Percentiles rank a stretch among this genome's conserved stretches.
Evolutionary conservation across 2,888 invertebrate genomes (phyloP).

Genomic region (Lochmaea capreae): DNA sequence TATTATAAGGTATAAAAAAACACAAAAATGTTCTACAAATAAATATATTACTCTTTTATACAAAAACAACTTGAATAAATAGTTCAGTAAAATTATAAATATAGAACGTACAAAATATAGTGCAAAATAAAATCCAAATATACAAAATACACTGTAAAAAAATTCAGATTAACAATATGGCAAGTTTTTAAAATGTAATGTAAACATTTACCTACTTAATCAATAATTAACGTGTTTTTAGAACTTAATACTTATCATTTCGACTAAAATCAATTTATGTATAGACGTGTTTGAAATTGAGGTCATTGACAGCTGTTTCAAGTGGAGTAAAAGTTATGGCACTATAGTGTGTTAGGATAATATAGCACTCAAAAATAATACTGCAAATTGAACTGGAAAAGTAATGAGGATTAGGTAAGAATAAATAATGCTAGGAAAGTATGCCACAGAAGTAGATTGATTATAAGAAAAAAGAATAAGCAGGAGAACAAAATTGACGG

Average conservation of each 20-base stretch:
- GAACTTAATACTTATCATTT: no score
- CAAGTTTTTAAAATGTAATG: conserved; percentile 22
- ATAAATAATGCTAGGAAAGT: no score
- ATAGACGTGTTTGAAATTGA: no score
- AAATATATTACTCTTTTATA: conserved; percentile 47
- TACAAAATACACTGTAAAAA: conserved; percentile 26
- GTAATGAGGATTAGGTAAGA: no score
- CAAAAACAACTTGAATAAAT: conserved; percentile 43
- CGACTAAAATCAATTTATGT: background rate
- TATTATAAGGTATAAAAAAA: conserved; percentile 13
- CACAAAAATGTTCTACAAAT: conserved; percentile 30
- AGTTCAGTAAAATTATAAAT: conserved; percentile 27
- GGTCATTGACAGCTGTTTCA: no score
- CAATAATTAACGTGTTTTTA: background rate
- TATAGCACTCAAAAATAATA: no score
- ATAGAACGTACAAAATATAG: conserved; percentile 15
- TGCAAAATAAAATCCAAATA: conserved; percentile 9
- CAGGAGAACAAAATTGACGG: no score
- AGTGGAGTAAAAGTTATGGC: no score
- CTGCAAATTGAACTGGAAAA: no score
- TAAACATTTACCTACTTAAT: conserved; percentile 1
- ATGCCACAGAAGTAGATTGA: no score
- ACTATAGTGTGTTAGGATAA: no score
- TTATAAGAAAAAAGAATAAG: no score
- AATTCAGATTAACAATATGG: conserved; percentile 18